Conservation (phyloP, 2,888 invertebrate genomes). For the Epinotia demarniana region DNA sequence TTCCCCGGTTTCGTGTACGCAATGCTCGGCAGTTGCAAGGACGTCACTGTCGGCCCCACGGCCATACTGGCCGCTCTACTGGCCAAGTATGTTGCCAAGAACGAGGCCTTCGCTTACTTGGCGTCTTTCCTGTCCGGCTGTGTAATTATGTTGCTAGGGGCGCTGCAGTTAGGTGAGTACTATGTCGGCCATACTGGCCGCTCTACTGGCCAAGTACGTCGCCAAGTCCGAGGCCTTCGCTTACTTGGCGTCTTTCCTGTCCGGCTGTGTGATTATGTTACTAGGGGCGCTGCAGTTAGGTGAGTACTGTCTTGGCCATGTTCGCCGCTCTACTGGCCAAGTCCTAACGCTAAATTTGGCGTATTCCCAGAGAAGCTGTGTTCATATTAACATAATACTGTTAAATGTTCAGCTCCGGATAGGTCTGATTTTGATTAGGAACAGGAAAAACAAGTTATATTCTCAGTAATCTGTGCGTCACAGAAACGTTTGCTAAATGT, state of each 20-base stretch:
- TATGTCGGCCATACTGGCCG: constrained; percentile 88
- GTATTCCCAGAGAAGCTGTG: constrained; percentile 89
- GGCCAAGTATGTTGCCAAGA: constrained; percentile 87
- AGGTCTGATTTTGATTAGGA: constrained; percentile 56
- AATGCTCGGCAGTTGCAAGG: constrained; percentile 93
- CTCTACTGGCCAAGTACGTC: constrained; percentile 88
- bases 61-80: constrained; percentile 95
- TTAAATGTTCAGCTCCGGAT: too few relatives aligned
- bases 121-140: constrained; percentile 90
- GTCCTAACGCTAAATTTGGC: constrained; percentile 88
- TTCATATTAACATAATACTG: constrained; percentile 56
- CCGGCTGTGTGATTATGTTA: constrained; percentile 89
- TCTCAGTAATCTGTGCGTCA: neutral
- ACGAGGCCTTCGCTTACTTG: constrained; percentile 88
- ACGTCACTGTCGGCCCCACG: constrained; percentile 92
- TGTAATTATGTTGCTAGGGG: constrained; percentile 88
- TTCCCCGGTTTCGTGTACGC: constrained; percentile 96
- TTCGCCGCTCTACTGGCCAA: constrained; percentile 82
- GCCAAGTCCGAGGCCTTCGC: constrained; percentile 88
- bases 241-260: constrained; percentile 88
- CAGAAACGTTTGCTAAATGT: too few relatives aligned
- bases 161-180: constrained; percentile 87
- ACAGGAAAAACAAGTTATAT: neutral
- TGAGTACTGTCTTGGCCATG: constrained; percentile 87
- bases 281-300: constrained; percentile 90